These are phyloP conservation scores for Eledone cirrhosa DNA, from an alignment of 2,888 invertebrate genomes.

Conservation along the genomic window DNA sequence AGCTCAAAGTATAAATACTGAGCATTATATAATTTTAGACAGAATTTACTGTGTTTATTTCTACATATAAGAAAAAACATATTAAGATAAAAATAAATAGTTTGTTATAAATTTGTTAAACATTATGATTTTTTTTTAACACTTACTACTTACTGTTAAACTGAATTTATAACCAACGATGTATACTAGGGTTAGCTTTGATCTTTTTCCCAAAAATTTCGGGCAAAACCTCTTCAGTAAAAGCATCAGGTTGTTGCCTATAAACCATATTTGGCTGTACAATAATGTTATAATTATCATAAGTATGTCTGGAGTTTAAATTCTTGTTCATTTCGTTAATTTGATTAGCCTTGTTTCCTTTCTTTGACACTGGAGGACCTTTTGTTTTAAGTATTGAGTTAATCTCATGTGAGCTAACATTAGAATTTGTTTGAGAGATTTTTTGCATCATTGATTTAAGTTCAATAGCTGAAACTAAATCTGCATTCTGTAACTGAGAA, in stretches of 20 bases:
- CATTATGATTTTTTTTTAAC: no score
- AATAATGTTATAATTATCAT: neutral
- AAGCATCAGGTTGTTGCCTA: neutral
- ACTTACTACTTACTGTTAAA: no score
- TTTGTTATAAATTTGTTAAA: no score
- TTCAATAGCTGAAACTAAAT: neutral
- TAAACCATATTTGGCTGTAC: neutral
- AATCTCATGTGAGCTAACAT: neutral
- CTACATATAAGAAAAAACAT: no score
- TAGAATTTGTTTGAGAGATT: conserved; percentile 14
- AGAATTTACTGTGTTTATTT: no score
- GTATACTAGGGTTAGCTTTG: neutral
- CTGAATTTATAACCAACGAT: conserved; percentile 20
- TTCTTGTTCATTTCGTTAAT: conserved; percentile 4
- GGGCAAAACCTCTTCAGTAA: conserved; percentile 1
- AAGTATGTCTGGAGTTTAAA: neutral
- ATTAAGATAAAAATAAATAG: no score
- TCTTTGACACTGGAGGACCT: neutral
- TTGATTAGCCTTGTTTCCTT: neutral
- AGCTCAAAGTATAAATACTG: no score
- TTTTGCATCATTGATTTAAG: neutral
- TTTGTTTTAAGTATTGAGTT: conserved; percentile 16
- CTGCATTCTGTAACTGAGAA: neutral
- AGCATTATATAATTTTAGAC: no score
- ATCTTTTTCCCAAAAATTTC: conserved; percentile 24